Conservation (phyloP, 2,113 vertebrate genomes). For the Plestiodon gilberti region DNA sequence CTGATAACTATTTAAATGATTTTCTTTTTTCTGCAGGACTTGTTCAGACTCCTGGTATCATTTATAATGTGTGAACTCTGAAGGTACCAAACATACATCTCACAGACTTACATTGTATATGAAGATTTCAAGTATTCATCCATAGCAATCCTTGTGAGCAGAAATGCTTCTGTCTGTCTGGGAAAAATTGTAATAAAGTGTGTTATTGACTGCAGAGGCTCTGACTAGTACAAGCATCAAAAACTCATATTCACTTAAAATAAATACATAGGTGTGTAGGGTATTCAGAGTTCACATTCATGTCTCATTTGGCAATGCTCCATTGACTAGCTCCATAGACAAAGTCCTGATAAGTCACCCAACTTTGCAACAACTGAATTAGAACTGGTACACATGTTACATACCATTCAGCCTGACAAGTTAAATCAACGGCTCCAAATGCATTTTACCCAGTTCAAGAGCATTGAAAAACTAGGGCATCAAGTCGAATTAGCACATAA, state of each 20-base stretch:
- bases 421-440: constrained; percentile 70
- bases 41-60: background rate
- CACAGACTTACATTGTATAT: background rate
- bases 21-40: background rate
- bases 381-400: constrained; percentile 50
- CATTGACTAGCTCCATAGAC: constrained; percentile 27
- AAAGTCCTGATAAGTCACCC: constrained; percentile 43
- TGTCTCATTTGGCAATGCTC: constrained; percentile 22
- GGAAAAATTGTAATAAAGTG: background rate
- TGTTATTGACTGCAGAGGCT: constrained; percentile 17
- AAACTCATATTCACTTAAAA: constrained; percentile 17
- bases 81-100: too few relatives aligned
- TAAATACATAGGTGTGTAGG: constrained; percentile 29
- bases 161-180: background rate
- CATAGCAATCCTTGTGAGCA: background rate
- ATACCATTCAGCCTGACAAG: constrained; percentile 64
- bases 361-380: constrained; percentile 56
- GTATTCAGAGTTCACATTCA: constrained; percentile 46
- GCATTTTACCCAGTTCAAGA: constrained; percentile 69
- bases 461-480: constrained; percentile 72
- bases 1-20: background rate
- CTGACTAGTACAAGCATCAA: constrained; percentile 1
- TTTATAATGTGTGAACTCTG: background rate
- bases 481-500: constrained; percentile 70
- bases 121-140: background rate